phyloP scores from a whole-genome alignment of 2,797 vertebrate genomes.

The Enteromius anoplus region DNA sequence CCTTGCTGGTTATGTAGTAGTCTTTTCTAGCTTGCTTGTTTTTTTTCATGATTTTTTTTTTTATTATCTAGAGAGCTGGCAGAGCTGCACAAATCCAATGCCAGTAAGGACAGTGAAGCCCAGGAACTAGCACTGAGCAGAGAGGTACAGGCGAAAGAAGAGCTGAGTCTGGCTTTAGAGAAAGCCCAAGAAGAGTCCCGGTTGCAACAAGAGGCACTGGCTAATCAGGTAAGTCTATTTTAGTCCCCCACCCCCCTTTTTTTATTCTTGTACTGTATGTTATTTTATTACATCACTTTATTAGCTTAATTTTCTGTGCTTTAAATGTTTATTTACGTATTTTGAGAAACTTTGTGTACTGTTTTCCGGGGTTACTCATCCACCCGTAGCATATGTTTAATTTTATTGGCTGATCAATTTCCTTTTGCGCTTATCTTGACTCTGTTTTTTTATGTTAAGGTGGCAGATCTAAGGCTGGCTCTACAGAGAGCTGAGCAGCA shows the following conservation, averaged over 20 bases:
- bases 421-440: neutral
- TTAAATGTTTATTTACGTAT: neutral
- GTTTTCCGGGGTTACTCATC: neutral
- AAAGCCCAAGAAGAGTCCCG: conserved; percentile 89
- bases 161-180: conserved; percentile 86
- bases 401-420: neutral
- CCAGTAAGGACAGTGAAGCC: conserved; percentile 89
- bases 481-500: conserved; percentile 93
- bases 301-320: neutral
- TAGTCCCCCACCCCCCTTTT: neutral
- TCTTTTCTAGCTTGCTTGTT: neutral
- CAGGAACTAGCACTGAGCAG: conserved; percentile 88
- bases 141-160: conserved; percentile 89
- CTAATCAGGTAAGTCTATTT: conserved; percentile 81
- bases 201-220: conserved; percentile 91
- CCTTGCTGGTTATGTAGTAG: neutral
- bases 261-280: neutral
- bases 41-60: neutral
- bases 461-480: conserved; percentile 89
- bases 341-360: neutral
- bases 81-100: conserved; percentile 92
- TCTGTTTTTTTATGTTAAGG: conserved; percentile 72
- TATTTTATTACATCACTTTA: neutral
- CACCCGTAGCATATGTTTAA: too few relatives aligned
- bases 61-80: conserved; percentile 86